Base-by-base conservation (phyloP, 2,113 vertebrate species). In the Carassius auratus region DNA sequence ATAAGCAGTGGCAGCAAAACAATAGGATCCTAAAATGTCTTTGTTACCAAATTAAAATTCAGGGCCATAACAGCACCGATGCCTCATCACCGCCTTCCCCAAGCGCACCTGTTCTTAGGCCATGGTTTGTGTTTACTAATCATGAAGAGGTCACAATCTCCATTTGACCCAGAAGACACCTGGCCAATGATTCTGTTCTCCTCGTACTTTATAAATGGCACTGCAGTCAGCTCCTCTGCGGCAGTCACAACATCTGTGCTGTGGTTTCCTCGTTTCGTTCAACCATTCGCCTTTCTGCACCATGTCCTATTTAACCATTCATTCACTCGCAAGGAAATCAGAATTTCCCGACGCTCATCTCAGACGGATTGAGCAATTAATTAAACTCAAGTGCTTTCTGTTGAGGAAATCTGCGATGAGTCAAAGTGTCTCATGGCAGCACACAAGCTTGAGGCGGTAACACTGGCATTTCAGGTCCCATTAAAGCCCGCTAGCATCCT, bases 351-450 rank as follows among this genome's bases (percentile, higher is more conserved):
- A 68, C 45, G 19, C 77, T 77, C 86, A 84, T 59, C 84, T 85
- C 45, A 55, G 61, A 80, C n/a, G n/a, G 50, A 85, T 86, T 84
- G 86, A 88, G 77, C 77, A 86, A 88, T 86, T 82, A 68, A 87
- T 87, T 84, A 85, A 81, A 76, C 61, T 85, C 26, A 13, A 86
- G 84, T 81, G 74, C 84, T 83, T 86, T 82, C 62, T 66, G 76
- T 75, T 42, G 75, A 85, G 84, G 75, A 79, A 85, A 83, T 6
- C 5, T 50, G 74, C 1, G 59, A 64, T 55, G 84, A 85, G 55
- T 64, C 30, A 71, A 81, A 62, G 38, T 21, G 57, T 33, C 71
- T 69, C 38, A n/a, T 87, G 33, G 59, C 23, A 74, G 55, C 77
- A 75, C 85, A 71, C 75, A 71, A 66, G 86, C 86, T 75, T 42